These are phyloP conservation scores for Xyrauchen texanus DNA, from an alignment of 2,113 vertebrate genomes.

Conservation along the genomic window DNA sequence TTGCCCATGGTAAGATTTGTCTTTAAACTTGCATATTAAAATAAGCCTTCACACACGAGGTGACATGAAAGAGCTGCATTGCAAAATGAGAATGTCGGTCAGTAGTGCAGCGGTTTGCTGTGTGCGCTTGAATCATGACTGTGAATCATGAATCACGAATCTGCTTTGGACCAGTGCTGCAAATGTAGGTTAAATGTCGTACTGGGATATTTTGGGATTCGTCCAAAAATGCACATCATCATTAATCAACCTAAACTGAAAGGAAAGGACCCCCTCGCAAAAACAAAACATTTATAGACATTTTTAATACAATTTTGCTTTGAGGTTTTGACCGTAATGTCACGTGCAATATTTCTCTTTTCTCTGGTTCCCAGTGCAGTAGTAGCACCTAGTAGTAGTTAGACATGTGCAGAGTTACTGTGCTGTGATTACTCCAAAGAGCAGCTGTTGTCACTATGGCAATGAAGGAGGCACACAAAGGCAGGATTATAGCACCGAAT, in stretches of 20 bases:
- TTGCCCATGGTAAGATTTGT: constrained; percentile 72
- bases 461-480: constrained; percentile 69
- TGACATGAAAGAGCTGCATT: constrained; percentile 11
- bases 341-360: neutral
- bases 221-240: constrained; percentile 1
- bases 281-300: neutral
- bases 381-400: constrained; percentile 5
- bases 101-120: constrained; percentile 37
- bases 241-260: constrained; percentile 2
- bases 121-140: constrained; percentile 6
- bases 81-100: constrained; percentile 42
- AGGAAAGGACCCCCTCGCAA: no score
- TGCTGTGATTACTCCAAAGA: constrained; percentile 58
- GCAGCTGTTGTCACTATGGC: constrained; percentile 60
- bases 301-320: neutral
- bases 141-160: neutral
- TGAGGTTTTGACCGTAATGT: neutral
- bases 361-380: neutral
- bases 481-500: constrained; percentile 71
- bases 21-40: constrained; percentile 9
- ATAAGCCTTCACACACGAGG: constrained; percentile 12
- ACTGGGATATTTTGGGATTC: constrained; percentile 10
- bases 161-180: constrained; percentile 3
- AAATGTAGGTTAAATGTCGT: constrained; percentile 50
- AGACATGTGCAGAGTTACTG: constrained; percentile 55